Evolutionary conservation across 2,113 vertebrate genomes (phyloP), one percentile per base, ranked within the genome.

Genomic region (Sorex araneus): DNA sequence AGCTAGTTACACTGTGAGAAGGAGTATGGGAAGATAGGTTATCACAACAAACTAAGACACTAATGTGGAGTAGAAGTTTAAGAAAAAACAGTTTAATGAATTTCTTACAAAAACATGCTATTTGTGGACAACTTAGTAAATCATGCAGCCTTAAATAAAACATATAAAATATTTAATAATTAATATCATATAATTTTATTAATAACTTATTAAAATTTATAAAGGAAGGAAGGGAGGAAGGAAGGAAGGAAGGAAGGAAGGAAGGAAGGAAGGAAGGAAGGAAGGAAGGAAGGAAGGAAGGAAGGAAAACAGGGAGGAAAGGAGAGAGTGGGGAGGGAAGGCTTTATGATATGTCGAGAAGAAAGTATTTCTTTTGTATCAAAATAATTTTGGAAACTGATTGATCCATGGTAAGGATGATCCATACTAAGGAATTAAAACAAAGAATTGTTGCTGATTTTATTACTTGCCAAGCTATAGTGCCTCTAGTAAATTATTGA

Each of bases 401-500:
- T 70, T 84, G 8, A 1, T 69, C 47, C 18, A 23, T 60, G 57
- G 18, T 60, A 8, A 84, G 87, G 0, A 8, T 84, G 8, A 1
- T 69, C 47, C 18, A 60, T 60, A 19, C 1, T 60, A 8, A 87
- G 87, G 0, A 8, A 95, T 64, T 43, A 73, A 82, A 82, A 7
- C 10, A 71, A 90, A 83, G 81, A 50, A 25, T 54, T 87, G n/a
- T 30, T 86, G 11, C 1, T 83, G 10, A 16, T 92, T 45, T 1
- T 67, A 87, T 25, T 92, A 6, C 16, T 19, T 21, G 6, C 57
- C 19, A 66, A 76, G 87, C 57, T 83, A 90, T 1, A 30, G 13
- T 91, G 92, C 95, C 76, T 79, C 8, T 30, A 32, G 90, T n/a
- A 50, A 75, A 94, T 93, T 50, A 50, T 40, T 19, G 54, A 13